Base-by-base conservation (phyloP, 2,888 invertebrate genomes). In the Choreutis nemorana region DNA sequence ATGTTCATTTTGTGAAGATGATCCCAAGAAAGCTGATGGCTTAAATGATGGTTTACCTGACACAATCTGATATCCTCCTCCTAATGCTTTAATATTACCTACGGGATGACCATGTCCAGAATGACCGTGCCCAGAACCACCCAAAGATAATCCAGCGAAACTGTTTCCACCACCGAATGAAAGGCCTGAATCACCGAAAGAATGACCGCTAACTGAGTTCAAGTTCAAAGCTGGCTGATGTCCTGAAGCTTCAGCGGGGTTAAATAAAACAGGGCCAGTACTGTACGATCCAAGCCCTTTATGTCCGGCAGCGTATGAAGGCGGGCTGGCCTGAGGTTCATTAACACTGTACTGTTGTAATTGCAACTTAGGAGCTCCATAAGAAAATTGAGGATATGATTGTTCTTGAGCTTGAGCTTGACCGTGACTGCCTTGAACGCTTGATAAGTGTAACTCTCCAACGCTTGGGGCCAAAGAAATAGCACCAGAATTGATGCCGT, bases 221-320 rank as follows among this genome's bases (percentile, higher is more conserved):
- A 66, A 67, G 10, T 40, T 49, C 6, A 54, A 35, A 20, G 44
- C 32, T n/a, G 43, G 47, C 12, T 54, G 47, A 12, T 54, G 55
- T 13, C 42, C 41, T 14, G 49, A 45, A 24, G 54, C 44, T 24
- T 66, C 58, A 7, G 55, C 44, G 10, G 78, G 77, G 32, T 54
- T 57, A 37, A 78, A 78, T 8, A 75, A 40, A 5, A 77, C 75
- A 9, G 79, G 78, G 12, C 75, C 71, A 31, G 72, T 73, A 11
- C 75, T 64, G 30, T 65, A 79, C 9, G 75, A 68, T 18, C 78
- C 63, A 10, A 79, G 52, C 13, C 79, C 77, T 38, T 79, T 78
- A n/a, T 62, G 55, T 20, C 70, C 71, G 18, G 60, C 41, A 16
- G 75, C 63, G 36, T 79, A 79, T 4, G 68, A 53, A 14, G 75